Evolutionary conservation across 2,888 invertebrate genomes (phyloP).

Genomic region (Sialis fuliginosa): DNA sequence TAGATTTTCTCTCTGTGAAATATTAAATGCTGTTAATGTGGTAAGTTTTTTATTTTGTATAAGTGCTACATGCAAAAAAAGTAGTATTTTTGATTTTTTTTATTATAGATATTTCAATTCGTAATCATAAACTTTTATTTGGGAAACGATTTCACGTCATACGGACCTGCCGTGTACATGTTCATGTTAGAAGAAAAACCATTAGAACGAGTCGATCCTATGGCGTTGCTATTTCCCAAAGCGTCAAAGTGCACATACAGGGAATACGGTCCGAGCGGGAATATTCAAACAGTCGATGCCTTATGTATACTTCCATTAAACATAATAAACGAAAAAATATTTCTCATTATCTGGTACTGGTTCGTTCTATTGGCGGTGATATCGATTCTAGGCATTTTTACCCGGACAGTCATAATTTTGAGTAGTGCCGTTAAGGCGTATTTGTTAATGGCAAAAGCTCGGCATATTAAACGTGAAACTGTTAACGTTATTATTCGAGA

Average conservation of each 20-base stretch:
- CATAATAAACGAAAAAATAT: constrained; percentile 64
- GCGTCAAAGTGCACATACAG: constrained; percentile 44
- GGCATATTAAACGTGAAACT: constrained; percentile 31
- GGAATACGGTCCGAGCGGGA: constrained; percentile 40
- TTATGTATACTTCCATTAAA: constrained; percentile 62
- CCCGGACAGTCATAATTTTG: constrained; percentile 38
- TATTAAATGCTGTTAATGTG: constrained; percentile 54
- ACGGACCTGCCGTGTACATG: constrained; percentile 35
- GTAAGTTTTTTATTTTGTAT: constrained; percentile 27
- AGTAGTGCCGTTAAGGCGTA: constrained; percentile 38
- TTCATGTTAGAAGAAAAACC: constrained; percentile 26
- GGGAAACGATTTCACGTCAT: constrained; percentile 39
- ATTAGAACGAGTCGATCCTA: constrained; percentile 37
- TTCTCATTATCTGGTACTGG: constrained; percentile 60
- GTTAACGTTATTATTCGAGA: constrained; percentile 32
- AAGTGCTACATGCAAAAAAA: not conserved
- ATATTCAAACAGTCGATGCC: constrained; percentile 35
- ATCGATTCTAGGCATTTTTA: constrained; percentile 43
- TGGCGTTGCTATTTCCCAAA: constrained; percentile 51
- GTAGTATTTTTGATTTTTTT: not conserved
- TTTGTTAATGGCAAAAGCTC: constrained; percentile 40
- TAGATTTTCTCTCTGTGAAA: constrained; percentile 51
- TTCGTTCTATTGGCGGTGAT: constrained; percentile 41
- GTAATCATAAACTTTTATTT: constrained; percentile 46
- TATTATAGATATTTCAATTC: constrained; percentile 45